These are phyloP conservation scores for Pampusana beccarii DNA, from an alignment of 2,113 vertebrate genomes.

Conservation along the genomic window DNA sequence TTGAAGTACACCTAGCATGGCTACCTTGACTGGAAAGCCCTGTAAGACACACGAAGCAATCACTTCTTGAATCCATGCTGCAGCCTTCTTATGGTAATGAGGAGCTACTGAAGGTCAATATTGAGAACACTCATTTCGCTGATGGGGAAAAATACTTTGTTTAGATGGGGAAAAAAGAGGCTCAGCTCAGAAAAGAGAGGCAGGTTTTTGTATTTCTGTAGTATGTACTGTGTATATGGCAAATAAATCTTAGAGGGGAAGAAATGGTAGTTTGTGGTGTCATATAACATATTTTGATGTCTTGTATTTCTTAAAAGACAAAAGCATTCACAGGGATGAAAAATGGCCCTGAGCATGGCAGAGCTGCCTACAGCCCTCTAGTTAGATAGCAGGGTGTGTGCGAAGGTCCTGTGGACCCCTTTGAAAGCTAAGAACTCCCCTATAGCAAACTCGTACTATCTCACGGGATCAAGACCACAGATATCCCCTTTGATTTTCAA, in stretches of 20 bases:
- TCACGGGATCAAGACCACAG: background rate
- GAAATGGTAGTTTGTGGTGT: background rate
- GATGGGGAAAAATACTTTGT: background rate
- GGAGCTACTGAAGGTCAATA: background rate
- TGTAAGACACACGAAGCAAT: background rate
- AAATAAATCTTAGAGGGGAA: background rate
- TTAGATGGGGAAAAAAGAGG: background rate
- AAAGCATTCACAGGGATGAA: background rate
- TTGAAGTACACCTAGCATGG: background rate
- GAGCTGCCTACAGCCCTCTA: background rate
- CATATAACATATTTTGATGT: background rate
- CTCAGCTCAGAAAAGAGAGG: background rate
- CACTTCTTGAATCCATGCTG: background rate
- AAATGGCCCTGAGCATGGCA: background rate
- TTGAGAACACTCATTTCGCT: background rate
- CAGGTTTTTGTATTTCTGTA: background rate
- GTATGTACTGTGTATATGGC: too few species aligned
- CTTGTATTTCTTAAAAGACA: background rate
- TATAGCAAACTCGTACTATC: background rate
- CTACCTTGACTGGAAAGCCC: background rate
- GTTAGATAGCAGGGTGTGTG: background rate
- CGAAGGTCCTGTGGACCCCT: background rate
- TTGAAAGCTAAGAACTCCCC: background rate
- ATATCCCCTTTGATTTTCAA: conserved; percentile 41
- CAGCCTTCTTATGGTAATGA: background rate